A percentile compares a stretch with the other conserved stretches of the same genome.
phyloP scores from a whole-genome alignment of 2,113 vertebrate species.

The Leucosticte australis region DNA sequence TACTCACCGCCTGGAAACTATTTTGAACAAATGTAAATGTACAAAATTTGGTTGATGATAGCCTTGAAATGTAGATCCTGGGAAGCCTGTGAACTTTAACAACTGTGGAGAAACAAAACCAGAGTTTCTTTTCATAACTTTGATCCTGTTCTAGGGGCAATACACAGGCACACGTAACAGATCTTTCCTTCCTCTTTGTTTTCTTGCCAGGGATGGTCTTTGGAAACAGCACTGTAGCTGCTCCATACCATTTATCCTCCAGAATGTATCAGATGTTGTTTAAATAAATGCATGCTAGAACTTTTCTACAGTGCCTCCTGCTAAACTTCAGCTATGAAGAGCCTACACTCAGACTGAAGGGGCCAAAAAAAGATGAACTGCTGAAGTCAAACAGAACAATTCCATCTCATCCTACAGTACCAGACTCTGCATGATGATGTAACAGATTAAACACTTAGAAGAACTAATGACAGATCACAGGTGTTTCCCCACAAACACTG shows the following conservation, averaged over 20 bases:
- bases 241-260: neutral
- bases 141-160: slow-evolving; percentile 24
- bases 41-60: slow-evolving; percentile 13
- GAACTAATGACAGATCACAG: neutral
- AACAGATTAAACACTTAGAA: neutral
- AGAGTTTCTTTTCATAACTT: slow-evolving; percentile 7
- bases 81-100: slow-evolving; percentile 38
- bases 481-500: neutral
- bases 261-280: neutral
- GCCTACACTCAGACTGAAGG: neutral
- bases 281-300: neutral
- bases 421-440: neutral
- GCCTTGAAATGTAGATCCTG: slow-evolving; percentile 49
- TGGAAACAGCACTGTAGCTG: neutral
- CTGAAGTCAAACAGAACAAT: neutral
- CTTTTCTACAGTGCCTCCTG: neutral
- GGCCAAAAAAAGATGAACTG: neutral
- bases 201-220: slow-evolving; percentile 23
- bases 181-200: slow-evolving; percentile 10
- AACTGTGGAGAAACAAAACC: slow-evolving; percentile 38
- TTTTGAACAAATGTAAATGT: slow-evolving; percentile 32
- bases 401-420: neutral
- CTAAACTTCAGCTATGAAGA: neutral
- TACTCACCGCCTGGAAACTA: slow-evolving; percentile 19
- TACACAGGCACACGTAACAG: neutral